These are phyloP conservation scores for Vidua macroura DNA, from an alignment of 2,113 vertebrate species.

Conservation along the genomic window DNA sequence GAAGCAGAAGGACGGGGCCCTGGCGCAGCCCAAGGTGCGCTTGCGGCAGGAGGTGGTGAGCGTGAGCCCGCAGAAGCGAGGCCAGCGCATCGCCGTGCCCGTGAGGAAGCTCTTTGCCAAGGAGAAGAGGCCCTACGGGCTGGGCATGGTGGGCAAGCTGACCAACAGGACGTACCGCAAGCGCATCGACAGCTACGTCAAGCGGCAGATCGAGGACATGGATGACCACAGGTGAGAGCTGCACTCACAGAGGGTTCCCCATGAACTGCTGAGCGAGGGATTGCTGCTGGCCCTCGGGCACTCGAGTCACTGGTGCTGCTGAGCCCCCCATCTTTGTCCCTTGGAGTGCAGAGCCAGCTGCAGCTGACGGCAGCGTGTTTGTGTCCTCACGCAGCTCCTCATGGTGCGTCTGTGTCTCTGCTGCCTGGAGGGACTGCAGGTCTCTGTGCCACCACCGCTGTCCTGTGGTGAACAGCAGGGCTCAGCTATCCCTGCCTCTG, in stretches of 20 bases:
- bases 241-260: fast-evolving
- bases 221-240: slow-evolving; percentile 89
- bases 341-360: neutral
- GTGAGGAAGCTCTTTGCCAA: slow-evolving; percentile 95
- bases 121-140: slow-evolving; percentile 93
- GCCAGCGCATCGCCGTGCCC: slow-evolving; percentile 90
- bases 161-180: slow-evolving; percentile 98
- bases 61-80: slow-evolving; percentile 84
- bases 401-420: fast-evolving
- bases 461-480: neutral
- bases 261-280: fast-evolving
- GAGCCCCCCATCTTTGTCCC: neutral
- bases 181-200: slow-evolving; percentile 96
- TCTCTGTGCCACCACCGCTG: neutral
- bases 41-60: slow-evolving; percentile 96
- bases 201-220: slow-evolving; percentile 98
- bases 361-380: neutral
- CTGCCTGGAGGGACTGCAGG: neutral
- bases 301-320: neutral
- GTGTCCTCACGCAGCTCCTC: neutral
- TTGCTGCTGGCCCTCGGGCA: neutral
- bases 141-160: slow-evolving; percentile 96
- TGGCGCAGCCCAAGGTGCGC: slow-evolving; percentile 87
- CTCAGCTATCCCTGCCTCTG: neutral
- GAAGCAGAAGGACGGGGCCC: slow-evolving; percentile 88